Base-by-base conservation (phyloP, 2,888 invertebrate species). In the Thymelicus lineola region DNA sequence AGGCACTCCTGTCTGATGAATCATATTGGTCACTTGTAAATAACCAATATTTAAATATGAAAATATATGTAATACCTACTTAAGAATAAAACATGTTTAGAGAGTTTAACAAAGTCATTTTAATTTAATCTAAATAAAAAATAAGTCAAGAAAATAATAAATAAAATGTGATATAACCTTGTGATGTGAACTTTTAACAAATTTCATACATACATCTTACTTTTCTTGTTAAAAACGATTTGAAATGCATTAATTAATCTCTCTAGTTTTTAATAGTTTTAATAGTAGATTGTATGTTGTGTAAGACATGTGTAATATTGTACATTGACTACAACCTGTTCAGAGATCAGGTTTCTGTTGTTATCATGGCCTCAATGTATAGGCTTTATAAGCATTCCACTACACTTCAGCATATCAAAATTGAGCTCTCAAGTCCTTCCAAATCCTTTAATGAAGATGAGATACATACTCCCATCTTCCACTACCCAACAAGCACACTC, bases 1-100 rank as follows among this genome's bases (percentile, higher is more conserved):
- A 55, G 55, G 55, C 55, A 55, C 55, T 55, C 55, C 28, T 55
- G 55, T 55, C 20, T 53, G 20, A 20, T 20, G 20, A 53, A 53
- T 12, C 10, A 42, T 12, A 42, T 12, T 42, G 12, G 12, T 20
- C 20, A 53, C 17, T 20, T 10, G 3, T 20, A 53, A 17, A 10
- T 17, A 17, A 53, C 20, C 5, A 20, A 53, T 53, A 20, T 53
- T 53, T 1, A 12, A 28, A 10, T 10, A 53, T 3, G 53, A 53
- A 53, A 20, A 53, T 53, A 53, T n/a, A 46, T 53, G 20, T 53
- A n/a, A n/a, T n/a, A n/a, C n/a, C n/a, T n/a, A n/a, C n/a, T n/a
- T n/a, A 50, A 7, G 15, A 53, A 53, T 9, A 53, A 53, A 53
- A 10, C 10, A 53, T 20, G 12, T 53, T 20, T 53, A 53, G 53